These are phyloP conservation scores for Netta rufina DNA, from an alignment of 2,797 vertebrate species.

Conservation along the genomic window DNA sequence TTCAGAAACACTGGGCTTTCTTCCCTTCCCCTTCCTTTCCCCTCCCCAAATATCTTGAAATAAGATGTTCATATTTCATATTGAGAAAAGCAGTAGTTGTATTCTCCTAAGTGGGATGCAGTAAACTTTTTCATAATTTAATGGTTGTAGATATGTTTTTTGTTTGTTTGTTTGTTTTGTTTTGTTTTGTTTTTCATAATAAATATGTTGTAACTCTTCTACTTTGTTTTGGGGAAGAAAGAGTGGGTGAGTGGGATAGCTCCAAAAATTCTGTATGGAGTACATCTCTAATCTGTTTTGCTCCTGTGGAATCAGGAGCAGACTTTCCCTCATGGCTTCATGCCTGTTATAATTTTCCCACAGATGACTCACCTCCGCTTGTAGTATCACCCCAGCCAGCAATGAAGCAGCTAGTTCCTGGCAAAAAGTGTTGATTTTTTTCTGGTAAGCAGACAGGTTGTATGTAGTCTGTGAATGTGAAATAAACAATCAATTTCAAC, in stretches of 20 bases:
- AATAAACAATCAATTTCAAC: background rate
- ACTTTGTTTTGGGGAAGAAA: background rate
- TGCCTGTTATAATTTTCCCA: background rate
- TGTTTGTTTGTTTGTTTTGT: too few species aligned
- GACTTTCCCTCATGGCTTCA: background rate
- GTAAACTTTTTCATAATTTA: background rate
- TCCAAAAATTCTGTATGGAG: background rate
- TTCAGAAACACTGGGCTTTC: background rate
- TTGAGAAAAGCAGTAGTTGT: background rate
- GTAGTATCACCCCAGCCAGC: slow-evolving; percentile 86
- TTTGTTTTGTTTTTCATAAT: background rate
- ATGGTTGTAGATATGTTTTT: background rate
- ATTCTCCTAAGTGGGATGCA: background rate
- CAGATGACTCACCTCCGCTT: slow-evolving; percentile 75
- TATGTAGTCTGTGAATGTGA: slow-evolving; percentile 80
- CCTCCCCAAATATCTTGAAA: background rate
- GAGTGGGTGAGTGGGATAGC: background rate
- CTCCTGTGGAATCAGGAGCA: background rate
- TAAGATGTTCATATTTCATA: background rate
- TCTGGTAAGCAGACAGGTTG: slow-evolving; percentile 90
- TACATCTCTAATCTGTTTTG: background rate
- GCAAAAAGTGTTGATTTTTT: slow-evolving; percentile 72
- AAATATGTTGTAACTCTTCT: background rate
- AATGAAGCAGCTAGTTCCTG: slow-evolving; percentile 85
- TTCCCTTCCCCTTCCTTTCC: background rate